These are phyloP conservation scores for Origma solitaria DNA, from an alignment of 2,113 vertebrate genomes.

Conservation along the genomic window DNA sequence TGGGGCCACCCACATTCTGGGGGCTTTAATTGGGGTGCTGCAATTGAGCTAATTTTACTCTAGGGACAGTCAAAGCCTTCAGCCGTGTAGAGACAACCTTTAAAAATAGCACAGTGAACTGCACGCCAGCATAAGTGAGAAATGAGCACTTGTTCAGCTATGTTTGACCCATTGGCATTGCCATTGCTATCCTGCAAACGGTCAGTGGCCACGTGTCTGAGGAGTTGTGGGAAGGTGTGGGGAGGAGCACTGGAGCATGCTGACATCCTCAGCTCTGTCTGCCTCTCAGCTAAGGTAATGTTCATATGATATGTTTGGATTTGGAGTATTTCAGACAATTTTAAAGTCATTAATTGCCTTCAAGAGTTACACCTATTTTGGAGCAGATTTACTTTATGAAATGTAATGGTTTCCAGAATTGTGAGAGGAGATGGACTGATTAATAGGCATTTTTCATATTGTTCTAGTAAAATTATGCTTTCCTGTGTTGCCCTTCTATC, in stretches of 20 bases:
- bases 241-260: fast-evolving
- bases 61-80: background rate
- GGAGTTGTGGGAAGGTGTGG: background rate
- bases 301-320: fast-evolving
- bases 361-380: fast-evolving
- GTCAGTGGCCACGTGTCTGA: fast-evolving
- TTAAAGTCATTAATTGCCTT: background rate
- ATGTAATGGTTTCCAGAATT: background rate
- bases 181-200: fast-evolving
- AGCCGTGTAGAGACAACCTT: background rate
- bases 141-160: background rate
- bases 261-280: background rate
- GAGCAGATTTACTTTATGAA: background rate
- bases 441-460: background rate
- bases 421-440: background rate
- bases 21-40: background rate
- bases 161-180: background rate
- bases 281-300: background rate
- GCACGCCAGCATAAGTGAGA: fast-evolving
- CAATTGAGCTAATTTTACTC: background rate
- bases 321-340: background rate
- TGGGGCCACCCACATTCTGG: fast-evolving
- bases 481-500: background rate
- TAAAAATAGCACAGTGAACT: background rate
- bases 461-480: background rate